These are phyloP conservation scores for Morone chrysops DNA, from an alignment of 2,113 vertebrate genomes.

Conservation along the genomic window DNA sequence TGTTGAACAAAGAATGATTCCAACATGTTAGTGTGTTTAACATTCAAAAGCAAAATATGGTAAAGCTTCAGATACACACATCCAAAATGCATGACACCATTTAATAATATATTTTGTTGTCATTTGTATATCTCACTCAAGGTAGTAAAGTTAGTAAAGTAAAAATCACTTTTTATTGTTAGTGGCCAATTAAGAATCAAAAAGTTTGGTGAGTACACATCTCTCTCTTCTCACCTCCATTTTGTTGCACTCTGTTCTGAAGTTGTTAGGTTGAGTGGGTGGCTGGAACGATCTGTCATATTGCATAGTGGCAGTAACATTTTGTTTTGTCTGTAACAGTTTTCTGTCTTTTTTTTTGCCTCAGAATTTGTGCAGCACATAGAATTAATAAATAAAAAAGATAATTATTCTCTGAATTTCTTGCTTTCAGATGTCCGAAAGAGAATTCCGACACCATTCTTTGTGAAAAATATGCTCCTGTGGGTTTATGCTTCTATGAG, in stretches of 20 bases:
- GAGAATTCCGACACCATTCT: not conserved
- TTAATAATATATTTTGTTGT: not conserved
- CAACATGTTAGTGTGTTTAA: not conserved
- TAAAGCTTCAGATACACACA: not conserved
- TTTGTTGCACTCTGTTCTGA: conserved; percentile 16
- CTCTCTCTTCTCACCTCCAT: conserved; percentile 9
- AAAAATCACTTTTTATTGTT: not conserved
- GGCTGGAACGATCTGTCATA: conserved; percentile 17
- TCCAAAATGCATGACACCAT: not conserved
- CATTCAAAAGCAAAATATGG: not conserved
- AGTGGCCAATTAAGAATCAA: conserved; percentile 8
- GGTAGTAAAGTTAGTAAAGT: too few species aligned
- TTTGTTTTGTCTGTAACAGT: conserved; percentile 12
- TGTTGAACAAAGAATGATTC: not conserved
- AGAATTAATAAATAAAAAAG: not conserved
- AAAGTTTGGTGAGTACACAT: not conserved
- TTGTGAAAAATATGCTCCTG: not conserved
- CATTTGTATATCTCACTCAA: not conserved
- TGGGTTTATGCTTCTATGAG: not conserved
- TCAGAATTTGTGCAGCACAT: not conserved
- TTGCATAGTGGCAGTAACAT: conserved; percentile 24
- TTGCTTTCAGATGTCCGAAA: not conserved
- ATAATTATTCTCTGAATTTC: conserved; percentile 2
- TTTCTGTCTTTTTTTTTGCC: not conserved
- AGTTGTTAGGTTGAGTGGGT: conserved; percentile 41